phyloP scores from a whole-genome alignment of 2,888 invertebrate genomes.

The Perizoma affinitatum region DNA sequence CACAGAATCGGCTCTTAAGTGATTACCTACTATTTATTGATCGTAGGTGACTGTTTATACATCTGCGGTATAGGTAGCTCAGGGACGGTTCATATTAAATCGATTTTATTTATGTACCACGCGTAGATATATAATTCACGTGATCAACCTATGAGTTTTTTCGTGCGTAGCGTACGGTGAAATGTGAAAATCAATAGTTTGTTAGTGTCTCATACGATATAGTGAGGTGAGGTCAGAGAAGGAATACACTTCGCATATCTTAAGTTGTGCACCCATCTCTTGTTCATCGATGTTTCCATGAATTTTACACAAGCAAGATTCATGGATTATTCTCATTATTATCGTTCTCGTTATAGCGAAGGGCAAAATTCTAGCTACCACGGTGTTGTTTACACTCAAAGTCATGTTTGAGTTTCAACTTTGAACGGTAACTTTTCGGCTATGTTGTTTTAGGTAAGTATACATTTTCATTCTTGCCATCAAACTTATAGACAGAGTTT shows the following conservation, averaged over 20 bases:
- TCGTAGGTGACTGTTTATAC: constrained; percentile 33
- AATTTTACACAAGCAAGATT: too few species aligned
- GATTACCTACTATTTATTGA: constrained; percentile 35
- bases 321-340: too few species aligned
- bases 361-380: neutral
- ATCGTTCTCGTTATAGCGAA: too few species aligned
- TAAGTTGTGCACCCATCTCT: too few species aligned
- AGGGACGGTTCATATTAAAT: constrained; percentile 58
- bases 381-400: constrained; percentile 5
- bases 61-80: constrained; percentile 45
- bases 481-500: too few species aligned
- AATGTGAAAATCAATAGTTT: constrained; percentile 23
- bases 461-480: too few species aligned
- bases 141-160: constrained; percentile 25
- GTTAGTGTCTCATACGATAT: constrained; percentile 2
- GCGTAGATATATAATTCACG: constrained; percentile 28
- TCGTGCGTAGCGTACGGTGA: constrained; percentile 21
- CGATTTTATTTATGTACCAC: constrained; percentile 39
- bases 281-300: too few species aligned
- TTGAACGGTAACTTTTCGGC: neutral
- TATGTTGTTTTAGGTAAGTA: neutral
- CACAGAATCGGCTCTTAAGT: constrained; percentile 29
- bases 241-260: too few species aligned
- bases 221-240: too few species aligned
- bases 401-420: constrained; percentile 10